A percentile compares a stretch with the other conserved stretches of the same genome.
Evolutionary conservation across 1,140 invertebrate species (phyloP).

Genomic region (Drosophila bocqueti): DNA sequence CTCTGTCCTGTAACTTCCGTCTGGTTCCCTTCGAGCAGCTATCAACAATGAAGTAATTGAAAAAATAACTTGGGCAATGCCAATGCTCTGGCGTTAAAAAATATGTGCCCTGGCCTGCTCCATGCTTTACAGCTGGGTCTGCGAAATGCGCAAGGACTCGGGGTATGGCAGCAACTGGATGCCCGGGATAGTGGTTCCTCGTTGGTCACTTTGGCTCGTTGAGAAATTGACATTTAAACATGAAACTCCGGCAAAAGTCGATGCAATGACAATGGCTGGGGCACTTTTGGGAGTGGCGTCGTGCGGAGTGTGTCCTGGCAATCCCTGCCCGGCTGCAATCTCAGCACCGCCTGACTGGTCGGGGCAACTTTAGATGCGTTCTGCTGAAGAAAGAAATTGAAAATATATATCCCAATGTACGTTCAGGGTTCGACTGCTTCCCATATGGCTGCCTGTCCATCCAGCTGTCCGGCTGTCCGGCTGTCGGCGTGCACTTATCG

Average conservation of each 20-base stretch:
- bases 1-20: not conserved
- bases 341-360: conserved; percentile 69
- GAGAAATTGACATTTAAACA: conserved; percentile 84
- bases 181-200: conserved; percentile 36
- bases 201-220: conserved; percentile 76
- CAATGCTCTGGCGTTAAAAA: conserved; percentile 46
- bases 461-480: conserved; percentile 48
- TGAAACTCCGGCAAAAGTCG: conserved; percentile 76
- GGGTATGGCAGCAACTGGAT: conserved; percentile 21
- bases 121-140: conserved; percentile 53
- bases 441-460: conserved; percentile 80
- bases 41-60: conserved; percentile 74
- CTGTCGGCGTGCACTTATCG: conserved; percentile 72
- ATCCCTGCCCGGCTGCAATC: conserved; percentile 69
- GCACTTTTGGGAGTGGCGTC: conserved; percentile 59
- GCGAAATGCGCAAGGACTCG: conserved; percentile 56
- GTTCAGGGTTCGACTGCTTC: conserved; percentile 59
- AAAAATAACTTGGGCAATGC: conserved; percentile 64
- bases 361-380: conserved; percentile 70
- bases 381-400: conserved; percentile 77
- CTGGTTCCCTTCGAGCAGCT: conserved; percentile 12
- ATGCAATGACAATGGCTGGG: conserved; percentile 68
- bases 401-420: conserved; percentile 63
- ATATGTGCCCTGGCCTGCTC: conserved; percentile 45
- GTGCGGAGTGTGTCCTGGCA: conserved; percentile 34